Evolutionary conservation across 2,797 vertebrate species (phyloP).

Genomic region (Semotilus atromaculatus): DNA sequence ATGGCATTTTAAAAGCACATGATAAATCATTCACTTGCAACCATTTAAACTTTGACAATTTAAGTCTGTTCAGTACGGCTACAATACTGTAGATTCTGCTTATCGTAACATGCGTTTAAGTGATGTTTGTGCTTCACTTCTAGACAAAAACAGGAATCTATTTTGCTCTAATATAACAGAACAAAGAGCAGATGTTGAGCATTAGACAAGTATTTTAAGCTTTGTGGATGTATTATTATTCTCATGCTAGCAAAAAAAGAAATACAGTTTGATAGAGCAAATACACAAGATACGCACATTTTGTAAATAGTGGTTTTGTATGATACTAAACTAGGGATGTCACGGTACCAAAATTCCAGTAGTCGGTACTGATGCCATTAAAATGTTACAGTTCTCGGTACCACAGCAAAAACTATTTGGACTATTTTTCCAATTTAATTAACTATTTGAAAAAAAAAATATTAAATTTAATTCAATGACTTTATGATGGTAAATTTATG

Average conservation of each 20-base stretch:
- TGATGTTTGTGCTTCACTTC: neutral
- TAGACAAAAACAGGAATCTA: neutral
- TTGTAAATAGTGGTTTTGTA: neutral
- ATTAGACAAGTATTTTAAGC: neutral
- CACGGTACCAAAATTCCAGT: no score
- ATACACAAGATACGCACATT: neutral
- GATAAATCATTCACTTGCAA: constrained; percentile 9
- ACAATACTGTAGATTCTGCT: neutral
- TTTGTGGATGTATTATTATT: neutral
- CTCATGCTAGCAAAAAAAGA: neutral
- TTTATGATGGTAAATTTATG: no score
- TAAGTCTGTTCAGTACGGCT: neutral
- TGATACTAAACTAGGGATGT: neutral
- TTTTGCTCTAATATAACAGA: neutral
- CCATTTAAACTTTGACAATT: neutral
- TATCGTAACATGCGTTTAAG: neutral
- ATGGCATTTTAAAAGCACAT: constrained; percentile 10
- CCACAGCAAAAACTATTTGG: no score
- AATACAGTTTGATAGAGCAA: neutral
- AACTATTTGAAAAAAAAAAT: no score
- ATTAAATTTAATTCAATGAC: no score
- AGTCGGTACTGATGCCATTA: no score
- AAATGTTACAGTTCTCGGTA: no score
- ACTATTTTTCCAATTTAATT: no score
- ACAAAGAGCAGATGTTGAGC: neutral